Conservation (phyloP, 2,797 vertebrate species). For the Peromyscus melanophrys region DNA sequence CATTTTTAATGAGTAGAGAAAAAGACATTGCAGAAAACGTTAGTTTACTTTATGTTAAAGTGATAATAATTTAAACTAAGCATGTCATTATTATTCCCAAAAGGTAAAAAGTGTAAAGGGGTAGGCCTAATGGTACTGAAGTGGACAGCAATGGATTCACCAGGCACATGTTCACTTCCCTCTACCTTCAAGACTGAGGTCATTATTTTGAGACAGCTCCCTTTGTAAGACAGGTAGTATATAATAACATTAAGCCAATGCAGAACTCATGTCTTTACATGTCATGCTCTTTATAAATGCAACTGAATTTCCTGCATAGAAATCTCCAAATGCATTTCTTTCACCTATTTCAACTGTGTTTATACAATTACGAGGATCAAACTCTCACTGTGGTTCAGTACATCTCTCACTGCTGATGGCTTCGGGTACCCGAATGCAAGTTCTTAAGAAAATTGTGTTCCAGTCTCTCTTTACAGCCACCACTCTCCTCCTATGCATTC, state of each 20-base stretch:
- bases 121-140: background rate
- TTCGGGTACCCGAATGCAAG: background rate
- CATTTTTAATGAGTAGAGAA: slow-evolving; percentile 47
- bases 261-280: background rate
- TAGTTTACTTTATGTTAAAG: slow-evolving; percentile 18
- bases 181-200: background rate
- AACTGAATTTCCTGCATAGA: slow-evolving; percentile 28
- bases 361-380: background rate
- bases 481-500: background rate
- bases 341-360: slow-evolving; percentile 1
- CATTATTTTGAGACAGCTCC: background rate
- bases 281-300: background rate
- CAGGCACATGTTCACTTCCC: background rate
- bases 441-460: background rate
- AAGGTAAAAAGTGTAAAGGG: slow-evolving; percentile 28
- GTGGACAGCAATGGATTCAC: background rate
- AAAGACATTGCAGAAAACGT: slow-evolving; percentile 57
- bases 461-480: slow-evolving; percentile 6
- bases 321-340: background rate
- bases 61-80: background rate
- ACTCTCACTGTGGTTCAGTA: background rate
- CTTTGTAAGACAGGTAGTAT: background rate
- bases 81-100: rapidly evolving
- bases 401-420: rapidly evolving
- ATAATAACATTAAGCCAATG: background rate